Conservation (phyloP, 2,888 invertebrate species). For the Rhyacophila evoluta region DNA sequence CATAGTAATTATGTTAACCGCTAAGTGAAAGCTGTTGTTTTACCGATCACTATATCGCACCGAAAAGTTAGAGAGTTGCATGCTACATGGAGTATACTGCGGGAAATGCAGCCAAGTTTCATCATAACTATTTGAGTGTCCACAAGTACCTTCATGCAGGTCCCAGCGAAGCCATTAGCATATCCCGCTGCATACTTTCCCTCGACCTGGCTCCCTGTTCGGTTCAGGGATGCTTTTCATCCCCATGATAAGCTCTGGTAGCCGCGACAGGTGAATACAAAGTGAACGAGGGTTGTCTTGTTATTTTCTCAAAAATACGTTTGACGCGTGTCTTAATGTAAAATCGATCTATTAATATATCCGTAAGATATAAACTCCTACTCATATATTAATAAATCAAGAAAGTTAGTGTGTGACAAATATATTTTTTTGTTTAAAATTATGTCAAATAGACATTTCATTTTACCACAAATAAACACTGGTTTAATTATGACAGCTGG, state of each 20-base stretch:
- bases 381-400: no score
- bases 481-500: no score
- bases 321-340: neutral
- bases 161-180: neutral
- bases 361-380: no score
- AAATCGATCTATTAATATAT: no score
- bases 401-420: no score
- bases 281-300: neutral
- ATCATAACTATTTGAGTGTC: neutral
- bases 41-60: no score
- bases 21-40: no score
- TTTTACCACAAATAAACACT: no score
- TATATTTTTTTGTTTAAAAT: no score
- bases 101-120: neutral
- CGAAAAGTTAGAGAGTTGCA: no score
- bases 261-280: constrained; percentile 19
- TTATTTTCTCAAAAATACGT: neutral
- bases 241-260: constrained; percentile 6
- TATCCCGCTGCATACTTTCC: constrained; percentile 9
- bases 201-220: neutral
- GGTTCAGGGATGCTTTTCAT: neutral
- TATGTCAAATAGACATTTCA: no score
- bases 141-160: neutral
- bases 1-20: no score
- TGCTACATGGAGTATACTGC: neutral